Evolutionary conservation across 2,888 invertebrate species (phyloP), one percentile per base, ranked within the genome.

Genomic region (Heptascelio sp.): DNA sequence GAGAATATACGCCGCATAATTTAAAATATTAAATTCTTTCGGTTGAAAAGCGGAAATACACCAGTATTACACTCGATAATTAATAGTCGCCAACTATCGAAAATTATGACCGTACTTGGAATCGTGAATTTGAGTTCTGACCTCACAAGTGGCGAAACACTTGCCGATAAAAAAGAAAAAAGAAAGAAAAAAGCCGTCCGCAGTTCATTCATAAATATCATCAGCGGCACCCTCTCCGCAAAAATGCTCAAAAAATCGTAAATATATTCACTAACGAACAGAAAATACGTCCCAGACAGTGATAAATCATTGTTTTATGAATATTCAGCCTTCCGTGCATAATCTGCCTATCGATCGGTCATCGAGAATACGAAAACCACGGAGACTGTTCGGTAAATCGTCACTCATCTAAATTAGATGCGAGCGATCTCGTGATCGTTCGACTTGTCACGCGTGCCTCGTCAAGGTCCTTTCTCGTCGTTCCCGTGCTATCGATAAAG

Each of bases 361-460:
- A 80, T 80, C 77, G 64, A 73, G 73, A 70, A 80, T 72, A 65
- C 76, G 76, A 72, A 51, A 57, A 57, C 60, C 64, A 60, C 25
- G 65, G 15, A 53, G 62, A 62, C 62, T 46, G 51, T 46, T 57
- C 59, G 57, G 62, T 64, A 73, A 80, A 84, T 84, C 84, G 78
- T 84, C 78, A 84, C 80, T 80, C 80, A 80, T 84, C 78, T 60
- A 80, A 83, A 83, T 83, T 80, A 83, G 73, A 83, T 83, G 83
- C 73, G 80, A 80, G 64, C 43, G 55, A 83, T 78, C 60, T 64
- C 64, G 64, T 75, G 82, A 67, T 77, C 77, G 83, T 80, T 70
- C 73, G 77, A 80, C 80, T 84, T 84, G 83, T 84, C 80, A 84
- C 83, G 83, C 83, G 83, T 77, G 83, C 76, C 83, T 71, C 83